Evolutionary conservation across 2,113 vertebrate species (phyloP).

Genomic region (Dissostichus mawsoni): DNA sequence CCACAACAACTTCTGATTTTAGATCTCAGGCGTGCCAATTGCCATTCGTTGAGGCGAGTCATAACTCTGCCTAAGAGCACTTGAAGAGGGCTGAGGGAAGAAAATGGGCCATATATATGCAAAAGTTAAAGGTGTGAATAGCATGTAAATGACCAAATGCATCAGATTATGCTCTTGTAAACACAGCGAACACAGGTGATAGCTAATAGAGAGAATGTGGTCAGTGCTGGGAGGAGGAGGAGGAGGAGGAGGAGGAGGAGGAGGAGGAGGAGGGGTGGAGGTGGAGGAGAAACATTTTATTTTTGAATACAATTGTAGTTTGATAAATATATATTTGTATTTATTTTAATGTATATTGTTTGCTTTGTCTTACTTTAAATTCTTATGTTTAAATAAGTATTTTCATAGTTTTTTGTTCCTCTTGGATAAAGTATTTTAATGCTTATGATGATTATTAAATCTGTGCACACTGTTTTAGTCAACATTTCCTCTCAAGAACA

Average conservation of each 20-base stretch:
- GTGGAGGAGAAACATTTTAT: no score
- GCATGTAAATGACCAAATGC: constrained; percentile 65
- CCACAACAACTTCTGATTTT: constrained; percentile 29
- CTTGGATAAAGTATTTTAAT: no score
- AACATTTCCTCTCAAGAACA: constrained; percentile 35
- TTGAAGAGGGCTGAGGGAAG: constrained; percentile 55
- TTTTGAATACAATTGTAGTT: no score
- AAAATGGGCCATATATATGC: constrained; percentile 75
- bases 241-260: constrained; percentile 17
- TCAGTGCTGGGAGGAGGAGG: constrained; percentile 38
- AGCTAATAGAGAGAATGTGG: constrained; percentile 59
- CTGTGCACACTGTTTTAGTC: not conserved
- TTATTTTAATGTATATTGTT: no score
- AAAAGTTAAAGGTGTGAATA: constrained; percentile 67
- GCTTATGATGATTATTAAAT: not conserved
- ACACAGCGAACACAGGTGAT: constrained; percentile 59
- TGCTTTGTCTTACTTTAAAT: no score
- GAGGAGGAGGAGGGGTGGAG: not conserved
- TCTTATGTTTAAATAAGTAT: no score
- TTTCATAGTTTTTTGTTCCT: no score
- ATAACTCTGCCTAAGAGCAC: constrained; percentile 62
- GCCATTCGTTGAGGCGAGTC: constrained; percentile 58
- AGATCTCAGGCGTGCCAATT: constrained; percentile 38
- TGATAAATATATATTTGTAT: no score
- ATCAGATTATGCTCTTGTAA: constrained; percentile 64